Evolutionary conservation across 1,140 invertebrate genomes (phyloP).

Genomic region (Limonius californicus): DNA sequence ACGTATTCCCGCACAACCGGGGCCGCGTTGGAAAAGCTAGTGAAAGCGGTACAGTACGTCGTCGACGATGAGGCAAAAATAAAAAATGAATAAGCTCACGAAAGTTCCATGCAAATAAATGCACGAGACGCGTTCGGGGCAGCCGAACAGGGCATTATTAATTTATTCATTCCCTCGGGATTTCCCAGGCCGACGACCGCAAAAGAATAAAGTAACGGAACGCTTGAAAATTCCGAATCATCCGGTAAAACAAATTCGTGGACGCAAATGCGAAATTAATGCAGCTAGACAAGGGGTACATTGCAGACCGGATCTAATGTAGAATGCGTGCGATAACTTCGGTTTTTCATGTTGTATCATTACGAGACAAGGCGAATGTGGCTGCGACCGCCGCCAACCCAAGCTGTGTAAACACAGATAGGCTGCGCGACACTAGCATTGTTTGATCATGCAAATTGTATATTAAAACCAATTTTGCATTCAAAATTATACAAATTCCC

Average conservation of each 20-base stretch:
- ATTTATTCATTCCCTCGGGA: too few species aligned
- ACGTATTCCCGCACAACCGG: neutral
- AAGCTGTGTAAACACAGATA: constrained; percentile 42
- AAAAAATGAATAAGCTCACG: constrained; percentile 19
- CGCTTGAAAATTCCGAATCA: too few species aligned
- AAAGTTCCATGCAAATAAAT: constrained; percentile 18
- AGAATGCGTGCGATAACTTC: too few species aligned
- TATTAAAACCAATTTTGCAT: constrained; percentile 46
- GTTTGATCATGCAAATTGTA: constrained; percentile 48
- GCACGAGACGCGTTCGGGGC: constrained; percentile 16
- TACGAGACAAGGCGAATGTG: too few species aligned
- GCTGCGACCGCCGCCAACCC: neutral
- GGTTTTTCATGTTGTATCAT: too few species aligned
- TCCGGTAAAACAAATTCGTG: too few species aligned
- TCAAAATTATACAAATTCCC: constrained; percentile 35
- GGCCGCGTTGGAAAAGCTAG: neutral
- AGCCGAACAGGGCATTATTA: constrained; percentile 18
- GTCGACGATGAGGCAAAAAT: constrained; percentile 4
- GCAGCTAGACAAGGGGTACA: too few species aligned
- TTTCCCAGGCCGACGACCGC: too few species aligned
- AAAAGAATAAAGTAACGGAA: too few species aligned
- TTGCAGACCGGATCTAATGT: too few species aligned
- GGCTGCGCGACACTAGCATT: constrained; percentile 38
- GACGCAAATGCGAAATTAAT: too few species aligned
- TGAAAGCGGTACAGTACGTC: neutral